Evolutionary conservation across 2,888 invertebrate species (phyloP), one percentile per base, ranked within the genome.

Genomic region (Calliscelio sp.): DNA sequence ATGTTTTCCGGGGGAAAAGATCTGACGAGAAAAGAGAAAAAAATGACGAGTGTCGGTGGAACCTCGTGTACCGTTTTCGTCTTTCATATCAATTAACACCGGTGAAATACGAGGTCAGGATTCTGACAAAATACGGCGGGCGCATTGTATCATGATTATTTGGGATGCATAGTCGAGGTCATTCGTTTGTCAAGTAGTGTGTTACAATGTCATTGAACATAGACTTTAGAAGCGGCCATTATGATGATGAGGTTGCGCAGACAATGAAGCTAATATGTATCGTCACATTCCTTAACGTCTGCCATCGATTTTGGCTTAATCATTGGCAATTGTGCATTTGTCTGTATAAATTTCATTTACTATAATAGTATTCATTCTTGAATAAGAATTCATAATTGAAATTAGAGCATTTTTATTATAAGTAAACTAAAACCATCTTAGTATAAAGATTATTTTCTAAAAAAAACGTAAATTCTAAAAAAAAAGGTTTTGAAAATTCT

Each of bases 81-180:
- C 61, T 49, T 73, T 51, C 22, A n/a, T 35, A 44, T 61, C 49
- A 61, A 51, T 59, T 68, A 51, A 25, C 1, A 20, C 20, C n/a
- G 22, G 22, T 18, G 18, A 44, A 10, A 53, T 74, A 53, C 81
- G 46, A 75, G 81, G 74, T 75, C 81, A 68, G 51, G 32, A 81
- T 41, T 81, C 38, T 25, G n/a, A n/a, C n/a, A n/a, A n/a, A n/a
- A 68, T 61, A 61, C 70, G 61, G n/a, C 46, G 49, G 25, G 11
- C 24, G 75, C 41, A 81, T 81, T 75, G 70, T 70, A 57, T 68
- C 68, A 63, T 38, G 81, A 81, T 75, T 70, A 81, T 81, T 81
- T 70, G 63, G 55, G 70, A 61, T 68, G 75, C 70, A 81, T 63
- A 63, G 81, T 70, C 81, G 81, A 81, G 81, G 81, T 70, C 63